A percentile compares a stretch with the other conserved stretches of the same genome.
Conservation (phyloP, 2,888 invertebrate species). For the Leucophenga maculata region DNA sequence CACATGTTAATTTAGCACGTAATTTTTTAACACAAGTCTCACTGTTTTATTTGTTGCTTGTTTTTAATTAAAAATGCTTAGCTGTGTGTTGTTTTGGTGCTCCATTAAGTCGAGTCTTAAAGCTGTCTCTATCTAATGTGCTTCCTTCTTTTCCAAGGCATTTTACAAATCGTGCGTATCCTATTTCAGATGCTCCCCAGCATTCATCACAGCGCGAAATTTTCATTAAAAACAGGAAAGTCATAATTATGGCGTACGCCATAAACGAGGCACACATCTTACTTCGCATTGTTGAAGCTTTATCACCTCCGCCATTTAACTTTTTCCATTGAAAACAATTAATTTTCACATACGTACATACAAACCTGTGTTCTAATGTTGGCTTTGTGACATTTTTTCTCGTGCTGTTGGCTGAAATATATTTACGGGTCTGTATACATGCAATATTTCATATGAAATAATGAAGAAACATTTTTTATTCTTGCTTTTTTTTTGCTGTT, state of each 20-base stretch:
- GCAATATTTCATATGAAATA: no score
- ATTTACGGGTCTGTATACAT: no score
- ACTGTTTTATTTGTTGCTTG: background rate
- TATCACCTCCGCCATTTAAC: no score
- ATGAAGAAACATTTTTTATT: no score
- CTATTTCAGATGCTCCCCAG: background rate
- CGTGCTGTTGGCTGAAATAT: no score
- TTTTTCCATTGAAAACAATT: no score
- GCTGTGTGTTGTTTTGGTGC: background rate
- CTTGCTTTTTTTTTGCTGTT: no score
- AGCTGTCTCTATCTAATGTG: background rate
- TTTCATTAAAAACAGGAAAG: slow-evolving; percentile 12
- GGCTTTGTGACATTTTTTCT: no score
- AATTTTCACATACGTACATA: no score
- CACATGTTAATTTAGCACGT: slow-evolving; percentile 17
- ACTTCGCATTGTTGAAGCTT: no score
- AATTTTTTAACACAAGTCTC: background rate
- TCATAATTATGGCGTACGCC: slow-evolving; percentile 6
- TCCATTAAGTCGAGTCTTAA: background rate
- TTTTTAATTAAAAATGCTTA: slow-evolving; percentile 21
- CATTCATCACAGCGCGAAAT: slow-evolving; percentile 8
- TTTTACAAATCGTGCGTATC: background rate
- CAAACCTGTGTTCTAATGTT: no score
- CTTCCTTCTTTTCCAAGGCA: background rate
- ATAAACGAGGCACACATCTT: background rate